phyloP scores from a whole-genome alignment of 2,113 vertebrate species.

The Sylvilagus bachmani region DNA sequence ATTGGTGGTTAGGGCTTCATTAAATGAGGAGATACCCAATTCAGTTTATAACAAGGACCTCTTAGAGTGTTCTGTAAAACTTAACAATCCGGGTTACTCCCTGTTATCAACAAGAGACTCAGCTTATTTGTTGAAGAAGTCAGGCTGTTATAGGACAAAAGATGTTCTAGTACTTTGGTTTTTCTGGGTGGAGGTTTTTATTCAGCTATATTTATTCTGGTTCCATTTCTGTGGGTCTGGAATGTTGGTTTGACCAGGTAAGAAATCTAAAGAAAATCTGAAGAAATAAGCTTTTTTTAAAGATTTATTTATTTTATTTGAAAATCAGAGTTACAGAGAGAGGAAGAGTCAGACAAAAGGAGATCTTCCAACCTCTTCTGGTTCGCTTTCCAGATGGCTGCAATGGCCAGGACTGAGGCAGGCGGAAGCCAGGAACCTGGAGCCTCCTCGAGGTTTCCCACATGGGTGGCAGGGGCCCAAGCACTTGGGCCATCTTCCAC shows the following conservation, averaged over 20 bases:
- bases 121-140: background rate
- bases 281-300: constrained; percentile 26
- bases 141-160: background rate
- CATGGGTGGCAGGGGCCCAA: no score
- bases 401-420: no score
- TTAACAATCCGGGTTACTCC: background rate
- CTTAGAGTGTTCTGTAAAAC: constrained; percentile 31
- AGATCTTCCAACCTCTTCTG: no score
- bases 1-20: background rate
- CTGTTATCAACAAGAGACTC: constrained; percentile 16
- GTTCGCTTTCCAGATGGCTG: no score
- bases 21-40: background rate
- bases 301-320: no score
- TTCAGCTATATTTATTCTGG: background rate
- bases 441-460: no score
- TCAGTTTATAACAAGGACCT: background rate
- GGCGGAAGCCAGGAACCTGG: no score
- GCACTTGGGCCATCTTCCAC: no score
- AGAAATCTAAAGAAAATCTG: constrained; percentile 35
- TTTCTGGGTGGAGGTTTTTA: background rate
- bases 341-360: no score
- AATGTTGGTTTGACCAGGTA: background rate
- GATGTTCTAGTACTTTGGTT: background rate
- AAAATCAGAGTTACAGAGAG: no score
- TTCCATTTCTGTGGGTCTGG: constrained; percentile 19